Percentiles rank a stretch among this genome's conserved stretches.
phyloP scores from a whole-genome alignment of 64 coral and sea anemone genomes.

The Pocillopora damicornis region DNA sequence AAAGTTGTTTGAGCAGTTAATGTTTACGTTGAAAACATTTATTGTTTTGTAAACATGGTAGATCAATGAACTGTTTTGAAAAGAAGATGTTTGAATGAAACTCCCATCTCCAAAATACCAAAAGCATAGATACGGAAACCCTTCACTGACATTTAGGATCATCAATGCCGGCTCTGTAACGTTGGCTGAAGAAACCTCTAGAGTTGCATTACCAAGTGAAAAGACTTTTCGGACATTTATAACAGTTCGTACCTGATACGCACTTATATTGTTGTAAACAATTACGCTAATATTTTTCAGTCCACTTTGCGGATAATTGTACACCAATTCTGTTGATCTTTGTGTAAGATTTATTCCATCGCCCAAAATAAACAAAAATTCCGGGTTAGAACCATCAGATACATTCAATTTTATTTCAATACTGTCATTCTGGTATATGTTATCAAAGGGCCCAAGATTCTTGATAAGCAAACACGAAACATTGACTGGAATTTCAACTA shows the following conservation, averaged over 20 bases:
- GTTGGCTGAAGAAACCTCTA: conserved; percentile 31
- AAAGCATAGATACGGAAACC: conserved; percentile 52
- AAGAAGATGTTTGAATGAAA: conserved; percentile 13
- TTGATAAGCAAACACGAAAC: conserved; percentile 15
- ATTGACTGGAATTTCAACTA: conserved; percentile 52
- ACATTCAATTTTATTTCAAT: conserved; percentile 29
- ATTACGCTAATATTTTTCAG: conserved; percentile 5
- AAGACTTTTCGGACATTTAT: conserved; percentile 22
- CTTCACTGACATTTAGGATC: conserved; percentile 40
- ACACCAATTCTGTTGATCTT: conserved; percentile 25
- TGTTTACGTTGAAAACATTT: conserved; percentile 19
- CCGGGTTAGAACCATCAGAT: conserved; percentile 41
- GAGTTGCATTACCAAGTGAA: conserved; percentile 13
- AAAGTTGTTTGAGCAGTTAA: conserved; percentile 55
- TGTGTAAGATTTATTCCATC: conserved; percentile 44
- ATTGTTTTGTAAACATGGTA: conserved; percentile 37
- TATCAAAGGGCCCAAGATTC: conserved; percentile 28
- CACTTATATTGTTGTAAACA: conserved; percentile 59
- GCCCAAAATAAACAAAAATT: conserved; percentile 17
- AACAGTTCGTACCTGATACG: not conserved
- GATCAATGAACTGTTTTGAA: conserved; percentile 17
- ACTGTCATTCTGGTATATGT: conserved; percentile 49
- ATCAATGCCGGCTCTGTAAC: conserved; percentile 32
- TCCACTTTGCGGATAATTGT: conserved; percentile 8
- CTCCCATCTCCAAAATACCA: conserved; percentile 53